Conservation (phyloP, 2,113 vertebrate species). For the Suncus etruscus region DNA sequence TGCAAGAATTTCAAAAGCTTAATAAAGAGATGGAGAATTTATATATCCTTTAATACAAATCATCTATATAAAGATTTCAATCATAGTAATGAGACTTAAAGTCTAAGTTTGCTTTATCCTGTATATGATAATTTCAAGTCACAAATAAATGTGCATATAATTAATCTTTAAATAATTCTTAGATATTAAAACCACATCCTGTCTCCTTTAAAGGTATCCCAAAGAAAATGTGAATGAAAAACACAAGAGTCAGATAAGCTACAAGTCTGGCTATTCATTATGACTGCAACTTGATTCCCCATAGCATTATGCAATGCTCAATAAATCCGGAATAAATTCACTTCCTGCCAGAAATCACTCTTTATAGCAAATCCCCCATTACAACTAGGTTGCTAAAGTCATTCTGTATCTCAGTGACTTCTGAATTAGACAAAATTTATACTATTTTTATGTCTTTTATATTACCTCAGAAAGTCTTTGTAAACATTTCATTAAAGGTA, state of each 20-base stretch:
- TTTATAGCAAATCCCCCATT: not conserved
- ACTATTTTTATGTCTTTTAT: not conserved
- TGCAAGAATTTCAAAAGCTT: conserved; percentile 18
- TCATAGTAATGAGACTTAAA: conserved; percentile 66
- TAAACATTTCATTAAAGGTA: not conserved
- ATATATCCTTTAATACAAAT: conserved; percentile 44
- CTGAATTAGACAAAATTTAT: not conserved
- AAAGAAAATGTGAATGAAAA: not conserved
- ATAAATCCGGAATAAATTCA: conserved; percentile 1
- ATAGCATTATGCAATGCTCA: not conserved
- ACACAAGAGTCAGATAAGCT: not conserved
- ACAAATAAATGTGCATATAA: not conserved
- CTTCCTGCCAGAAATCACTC: not conserved
- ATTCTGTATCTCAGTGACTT: not conserved
- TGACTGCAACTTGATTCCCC: not conserved
- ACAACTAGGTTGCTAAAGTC: not conserved
- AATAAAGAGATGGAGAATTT: conserved; percentile 36
- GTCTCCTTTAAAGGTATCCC: not conserved
- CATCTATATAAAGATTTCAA: conserved; percentile 52
- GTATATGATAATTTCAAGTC: conserved; percentile 20
- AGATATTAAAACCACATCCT: conserved; percentile 19
- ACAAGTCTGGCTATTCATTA: not conserved
- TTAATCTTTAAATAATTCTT: not conserved
- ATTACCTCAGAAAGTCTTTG: not conserved
- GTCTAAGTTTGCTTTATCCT: conserved; percentile 15